Conservation (phyloP, 2,888 invertebrate species). For the Phaonia tiefii region DNA sequence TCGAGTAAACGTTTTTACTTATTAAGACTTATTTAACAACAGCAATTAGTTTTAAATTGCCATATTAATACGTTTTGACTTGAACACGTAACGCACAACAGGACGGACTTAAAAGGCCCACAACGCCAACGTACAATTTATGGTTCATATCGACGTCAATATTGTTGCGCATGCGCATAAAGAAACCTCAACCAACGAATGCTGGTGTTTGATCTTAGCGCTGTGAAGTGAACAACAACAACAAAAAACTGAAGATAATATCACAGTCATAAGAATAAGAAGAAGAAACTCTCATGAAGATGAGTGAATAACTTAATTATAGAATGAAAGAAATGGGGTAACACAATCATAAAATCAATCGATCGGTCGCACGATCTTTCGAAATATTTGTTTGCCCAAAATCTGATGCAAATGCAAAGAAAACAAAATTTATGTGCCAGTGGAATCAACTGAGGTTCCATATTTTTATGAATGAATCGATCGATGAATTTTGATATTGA, state of each 20-base stretch:
- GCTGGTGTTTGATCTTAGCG: slow-evolving; percentile 25
- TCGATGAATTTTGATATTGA: neutral
- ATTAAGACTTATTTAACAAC: slow-evolving; percentile 66
- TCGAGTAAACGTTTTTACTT: slow-evolving; percentile 61
- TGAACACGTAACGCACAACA: slow-evolving; percentile 52
- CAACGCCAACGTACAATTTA: slow-evolving; percentile 57
- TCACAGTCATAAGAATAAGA: neutral
- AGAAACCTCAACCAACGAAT: slow-evolving; percentile 14
- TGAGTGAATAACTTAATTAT: slow-evolving; percentile 34
- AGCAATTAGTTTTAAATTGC: slow-evolving; percentile 67
- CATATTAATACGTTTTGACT: slow-evolving; percentile 65
- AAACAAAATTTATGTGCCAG: neutral
- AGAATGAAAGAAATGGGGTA: slow-evolving; percentile 5
- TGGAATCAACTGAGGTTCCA: neutral
- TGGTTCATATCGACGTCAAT: slow-evolving; percentile 65
- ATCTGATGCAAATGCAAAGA: slow-evolving; percentile 17
- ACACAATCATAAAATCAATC: neutral
- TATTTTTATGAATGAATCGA: slow-evolving; percentile 24
- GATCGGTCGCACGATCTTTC: too few species aligned
- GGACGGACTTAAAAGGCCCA: slow-evolving; percentile 21
- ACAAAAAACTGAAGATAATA: neutral
- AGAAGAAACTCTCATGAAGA: slow-evolving; percentile 2
- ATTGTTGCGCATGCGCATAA: slow-evolving; percentile 66
- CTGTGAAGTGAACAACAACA: neutral
- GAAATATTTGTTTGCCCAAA: slow-evolving; percentile 17